Conservation (phyloP, 2,113 vertebrate species). For the Vulpes lagopus region DNA sequence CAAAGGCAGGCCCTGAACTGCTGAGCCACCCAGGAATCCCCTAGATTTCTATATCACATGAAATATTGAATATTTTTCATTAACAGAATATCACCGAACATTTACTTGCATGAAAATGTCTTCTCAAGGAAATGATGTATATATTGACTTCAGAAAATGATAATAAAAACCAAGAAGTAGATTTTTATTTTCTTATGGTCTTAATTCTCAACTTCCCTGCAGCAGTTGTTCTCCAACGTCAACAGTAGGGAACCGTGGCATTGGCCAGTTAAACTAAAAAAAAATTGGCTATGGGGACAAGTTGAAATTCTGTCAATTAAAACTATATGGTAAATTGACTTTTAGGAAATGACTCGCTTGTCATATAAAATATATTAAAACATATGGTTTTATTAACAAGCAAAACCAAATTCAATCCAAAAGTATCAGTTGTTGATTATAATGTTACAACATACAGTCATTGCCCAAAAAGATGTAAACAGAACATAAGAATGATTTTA, state of each 20-base stretch:
- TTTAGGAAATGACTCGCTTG: background rate
- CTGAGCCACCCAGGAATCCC: no score
- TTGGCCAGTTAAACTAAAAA: background rate
- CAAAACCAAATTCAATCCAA: background rate
- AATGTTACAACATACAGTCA: background rate
- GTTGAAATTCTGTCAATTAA: background rate
- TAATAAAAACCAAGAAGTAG: background rate
- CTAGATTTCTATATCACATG: background rate
- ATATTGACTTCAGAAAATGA: background rate
- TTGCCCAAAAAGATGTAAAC: background rate
- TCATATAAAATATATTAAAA: background rate
- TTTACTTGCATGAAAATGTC: background rate
- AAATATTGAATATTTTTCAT: background rate
- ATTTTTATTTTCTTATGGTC: background rate
- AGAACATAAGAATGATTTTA: background rate
- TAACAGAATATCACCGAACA: background rate
- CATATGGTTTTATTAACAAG: background rate
- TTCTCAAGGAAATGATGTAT: background rate
- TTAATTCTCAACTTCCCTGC: background rate
- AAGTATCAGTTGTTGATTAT: background rate
- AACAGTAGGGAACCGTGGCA: fast-evolving
- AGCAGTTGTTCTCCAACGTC: background rate
- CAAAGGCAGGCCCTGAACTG: no score
- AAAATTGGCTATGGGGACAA: background rate
- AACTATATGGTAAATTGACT: background rate